These are phyloP conservation scores for Ptychoptera contaminata DNA, from an alignment of 2,888 invertebrate genomes.

Conservation along the genomic window DNA sequence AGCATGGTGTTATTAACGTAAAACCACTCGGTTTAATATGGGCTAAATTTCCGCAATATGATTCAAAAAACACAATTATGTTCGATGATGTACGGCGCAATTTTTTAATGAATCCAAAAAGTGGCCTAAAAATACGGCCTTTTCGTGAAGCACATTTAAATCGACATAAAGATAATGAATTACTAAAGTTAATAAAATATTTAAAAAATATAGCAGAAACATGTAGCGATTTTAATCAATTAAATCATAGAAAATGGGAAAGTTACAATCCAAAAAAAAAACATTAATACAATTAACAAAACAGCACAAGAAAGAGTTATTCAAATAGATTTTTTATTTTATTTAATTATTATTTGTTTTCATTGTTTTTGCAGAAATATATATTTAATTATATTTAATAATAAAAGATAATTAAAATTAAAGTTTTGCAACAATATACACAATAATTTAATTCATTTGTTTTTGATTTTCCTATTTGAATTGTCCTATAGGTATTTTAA, in stretches of 20 bases:
- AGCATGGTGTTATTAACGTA: constrained; percentile 84
- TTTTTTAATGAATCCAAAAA: constrained; percentile 94
- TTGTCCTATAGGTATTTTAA: too few relatives aligned
- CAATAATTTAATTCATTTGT: too few relatives aligned
- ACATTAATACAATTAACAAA: not conserved
- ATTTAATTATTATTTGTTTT: too few relatives aligned
- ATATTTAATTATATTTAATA: too few relatives aligned
- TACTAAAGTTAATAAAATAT: constrained; percentile 65
- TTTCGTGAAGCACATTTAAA: constrained; percentile 85
- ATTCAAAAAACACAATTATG: constrained; percentile 89
- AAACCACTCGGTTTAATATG: constrained; percentile 94
- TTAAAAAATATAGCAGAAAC: constrained; percentile 65
- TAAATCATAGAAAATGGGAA: constrained; percentile 91
- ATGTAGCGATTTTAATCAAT: constrained; percentile 62
- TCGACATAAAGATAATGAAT: constrained; percentile 66
- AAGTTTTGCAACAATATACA: too few relatives aligned
- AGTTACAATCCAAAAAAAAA: constrained; percentile 35
- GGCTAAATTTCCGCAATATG: constrained; percentile 86
- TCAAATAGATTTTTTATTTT: too few relatives aligned
- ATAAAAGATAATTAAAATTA: too few relatives aligned
- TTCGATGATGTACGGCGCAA: constrained; percentile 91
- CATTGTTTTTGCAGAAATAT: too few relatives aligned
- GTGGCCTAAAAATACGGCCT: constrained; percentile 77
- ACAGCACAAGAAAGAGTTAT: too few relatives aligned
- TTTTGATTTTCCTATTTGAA: too few relatives aligned